phyloP scores from a whole-genome alignment of 2,888 invertebrate genomes.

The Buathra laborator region DNA sequence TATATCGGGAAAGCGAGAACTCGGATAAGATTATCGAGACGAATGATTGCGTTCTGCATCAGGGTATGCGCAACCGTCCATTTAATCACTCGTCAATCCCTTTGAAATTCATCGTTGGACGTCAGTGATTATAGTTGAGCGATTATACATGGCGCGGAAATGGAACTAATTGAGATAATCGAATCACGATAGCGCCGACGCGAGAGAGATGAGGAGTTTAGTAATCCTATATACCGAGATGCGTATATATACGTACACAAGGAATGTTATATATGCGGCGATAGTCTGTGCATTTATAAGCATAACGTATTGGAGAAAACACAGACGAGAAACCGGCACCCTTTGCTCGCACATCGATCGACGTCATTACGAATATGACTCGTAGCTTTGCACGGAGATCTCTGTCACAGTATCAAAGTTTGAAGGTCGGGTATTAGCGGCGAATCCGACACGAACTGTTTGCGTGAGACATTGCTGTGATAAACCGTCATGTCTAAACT shows the following conservation, averaged over 20 bases:
- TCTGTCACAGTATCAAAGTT: constrained; percentile 3
- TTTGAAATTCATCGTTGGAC: constrained; percentile 26
- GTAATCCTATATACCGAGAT: neutral
- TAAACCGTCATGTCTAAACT: constrained; percentile 20
- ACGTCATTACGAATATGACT: constrained; percentile 15
- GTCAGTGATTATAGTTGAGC: constrained; percentile 29
- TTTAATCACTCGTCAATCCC: constrained; percentile 28
- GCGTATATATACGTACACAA: neutral
- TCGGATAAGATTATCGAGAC: neutral
- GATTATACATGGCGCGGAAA: constrained; percentile 36
- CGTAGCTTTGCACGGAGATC: constrained; percentile 10
- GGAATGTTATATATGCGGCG: neutral
- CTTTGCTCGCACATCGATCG: neutral
- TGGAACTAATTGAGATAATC: constrained; percentile 41
- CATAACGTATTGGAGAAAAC: constrained; percentile 30
- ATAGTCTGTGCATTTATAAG: neutral
- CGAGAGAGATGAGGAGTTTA: neutral
- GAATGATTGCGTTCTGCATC: neutral
- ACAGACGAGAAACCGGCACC: neutral
- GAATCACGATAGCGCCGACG: constrained; percentile 10
- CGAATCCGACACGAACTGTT: neutral
- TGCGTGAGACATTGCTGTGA: neutral
- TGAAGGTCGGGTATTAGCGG: constrained; percentile 5
- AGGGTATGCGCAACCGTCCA: neutral
- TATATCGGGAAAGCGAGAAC: constrained; percentile 21